Conservation (phyloP, 2,797 vertebrate genomes). For the Stomatorhinus walkeri region DNA sequence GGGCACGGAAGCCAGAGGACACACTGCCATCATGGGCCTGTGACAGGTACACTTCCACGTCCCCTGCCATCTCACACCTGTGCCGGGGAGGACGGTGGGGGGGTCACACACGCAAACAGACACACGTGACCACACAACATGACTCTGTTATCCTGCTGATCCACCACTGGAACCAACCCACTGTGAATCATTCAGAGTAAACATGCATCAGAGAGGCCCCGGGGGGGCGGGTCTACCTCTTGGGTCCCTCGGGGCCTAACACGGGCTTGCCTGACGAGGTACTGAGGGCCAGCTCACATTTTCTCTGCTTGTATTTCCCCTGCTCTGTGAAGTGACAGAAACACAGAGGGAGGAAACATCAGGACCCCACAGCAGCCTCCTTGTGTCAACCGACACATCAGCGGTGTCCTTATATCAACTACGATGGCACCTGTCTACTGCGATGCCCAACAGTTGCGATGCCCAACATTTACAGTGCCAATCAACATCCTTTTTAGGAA, state of each 20-base stretch:
- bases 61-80: conserved; percentile 97
- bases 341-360: neutral
- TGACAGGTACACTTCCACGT: conserved; percentile 99
- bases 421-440: neutral
- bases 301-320: conserved; percentile 18
- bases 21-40: conserved; percentile 97
- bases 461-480: neutral
- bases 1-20: conserved; percentile 93
- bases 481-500: neutral
- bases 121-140: neutral
- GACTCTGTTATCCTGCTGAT: neutral
- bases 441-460: neutral
- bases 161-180: neutral
- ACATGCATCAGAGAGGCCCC: neutral
- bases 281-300: conserved; percentile 6
- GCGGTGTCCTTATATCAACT: neutral
- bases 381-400: neutral
- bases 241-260: neutral
- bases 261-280: neutral
- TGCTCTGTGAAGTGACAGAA: neutral
- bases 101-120: neutral
- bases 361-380: neutral
- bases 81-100: neutral
- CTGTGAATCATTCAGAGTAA: neutral
- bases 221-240: neutral